A percentile compares a stretch with the other conserved stretches of the same genome.
phyloP scores from a whole-genome alignment of 92 coral and sea anemone genomes.

The Paragorgia papillata region DNA sequence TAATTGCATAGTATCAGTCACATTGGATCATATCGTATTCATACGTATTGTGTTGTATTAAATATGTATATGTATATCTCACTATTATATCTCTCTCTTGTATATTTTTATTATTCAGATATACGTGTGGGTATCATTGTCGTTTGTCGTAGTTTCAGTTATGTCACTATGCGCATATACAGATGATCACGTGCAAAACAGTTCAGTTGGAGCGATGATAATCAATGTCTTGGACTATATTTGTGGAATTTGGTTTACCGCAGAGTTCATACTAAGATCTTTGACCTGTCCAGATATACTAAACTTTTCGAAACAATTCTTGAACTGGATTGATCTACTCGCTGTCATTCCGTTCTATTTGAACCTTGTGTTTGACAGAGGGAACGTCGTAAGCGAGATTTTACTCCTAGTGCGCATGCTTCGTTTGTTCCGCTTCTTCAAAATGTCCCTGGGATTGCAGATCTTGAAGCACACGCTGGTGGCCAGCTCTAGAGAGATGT shows the following conservation, averaged over 20 bases:
- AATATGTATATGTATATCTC: not conserved
- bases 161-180: constrained; percentile 78
- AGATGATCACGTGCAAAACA: constrained; percentile 42
- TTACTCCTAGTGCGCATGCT: constrained; percentile 78
- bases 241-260: constrained; percentile 93
- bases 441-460: constrained; percentile 91
- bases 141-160: constrained; percentile 85
- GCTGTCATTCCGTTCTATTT: constrained; percentile 91
- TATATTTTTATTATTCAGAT: constrained; percentile 56
- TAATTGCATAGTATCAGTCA: too few species aligned
- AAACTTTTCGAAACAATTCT: constrained; percentile 66
- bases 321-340: constrained; percentile 93
- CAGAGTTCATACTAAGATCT: constrained; percentile 77
- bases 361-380: constrained; percentile 44
- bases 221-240: constrained; percentile 65
- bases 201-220: constrained; percentile 36
- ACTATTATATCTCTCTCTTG: not conserved
- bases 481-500: constrained; percentile 86
- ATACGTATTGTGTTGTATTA: too few species aligned
- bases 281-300: constrained; percentile 78
- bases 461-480: constrained; percentile 94
- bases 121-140: constrained; percentile 79
- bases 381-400: constrained; percentile 53
- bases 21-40: not conserved
- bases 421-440: constrained; percentile 83